phyloP scores from a whole-genome alignment of 2,888 invertebrate species.

The Ischnus inquisitorius region DNA sequence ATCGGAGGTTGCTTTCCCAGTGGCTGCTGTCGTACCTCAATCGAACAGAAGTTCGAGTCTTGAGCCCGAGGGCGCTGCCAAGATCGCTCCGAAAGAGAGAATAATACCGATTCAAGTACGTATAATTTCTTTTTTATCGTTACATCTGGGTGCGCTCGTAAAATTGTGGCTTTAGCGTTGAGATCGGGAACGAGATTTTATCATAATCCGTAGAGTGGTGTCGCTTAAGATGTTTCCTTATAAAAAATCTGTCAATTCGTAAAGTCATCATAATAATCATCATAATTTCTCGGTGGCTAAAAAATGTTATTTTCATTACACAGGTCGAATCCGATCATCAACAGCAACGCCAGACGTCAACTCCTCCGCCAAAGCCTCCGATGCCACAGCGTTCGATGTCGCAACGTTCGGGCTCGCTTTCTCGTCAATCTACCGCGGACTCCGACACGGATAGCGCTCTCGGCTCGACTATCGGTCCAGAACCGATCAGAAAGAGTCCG shows the following conservation, averaged over 20 bases:
- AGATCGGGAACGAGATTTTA: too few species aligned
- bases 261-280: too few species aligned
- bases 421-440: conserved; percentile 89
- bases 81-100: conserved; percentile 86
- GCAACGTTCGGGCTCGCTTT: conserved; percentile 86
- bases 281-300: too few species aligned
- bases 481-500: conserved; percentile 95
- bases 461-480: conserved; percentile 86
- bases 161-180: too few species aligned
- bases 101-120: conserved; percentile 89
- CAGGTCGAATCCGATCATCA: conserved; percentile 80
- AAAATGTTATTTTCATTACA: neutral
- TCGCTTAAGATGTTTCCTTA: too few species aligned
- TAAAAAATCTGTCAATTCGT: too few species aligned
- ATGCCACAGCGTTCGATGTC: conserved; percentile 86
- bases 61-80: conserved; percentile 85
- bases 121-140: neutral
- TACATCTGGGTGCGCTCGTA: too few species aligned
- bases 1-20: conserved; percentile 88
- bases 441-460: conserved; percentile 90
- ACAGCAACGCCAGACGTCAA: conserved; percentile 81
- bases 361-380: conserved; percentile 86
- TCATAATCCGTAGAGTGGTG: too few species aligned
- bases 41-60: conserved; percentile 86
- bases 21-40: conserved; percentile 84